Percentiles rank a stretch among this genome's conserved stretches.
phyloP scores from a whole-genome alignment of 1,140 invertebrate genomes.

The Drosophila busckii region DNA sequence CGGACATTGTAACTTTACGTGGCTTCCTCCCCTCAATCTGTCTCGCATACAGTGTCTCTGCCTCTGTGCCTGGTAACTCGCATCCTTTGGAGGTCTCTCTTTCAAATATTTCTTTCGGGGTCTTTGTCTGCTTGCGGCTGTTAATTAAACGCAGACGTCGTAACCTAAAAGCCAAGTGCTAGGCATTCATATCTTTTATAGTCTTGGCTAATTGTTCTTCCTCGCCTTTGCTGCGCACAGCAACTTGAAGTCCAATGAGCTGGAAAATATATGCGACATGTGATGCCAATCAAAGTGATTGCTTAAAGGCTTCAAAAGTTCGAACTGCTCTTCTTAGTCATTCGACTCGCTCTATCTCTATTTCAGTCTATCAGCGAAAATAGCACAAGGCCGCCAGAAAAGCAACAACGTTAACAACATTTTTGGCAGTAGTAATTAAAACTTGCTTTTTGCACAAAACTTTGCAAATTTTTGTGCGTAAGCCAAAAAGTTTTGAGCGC shows the following conservation, averaged over 20 bases:
- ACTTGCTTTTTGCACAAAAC: conserved; percentile 63
- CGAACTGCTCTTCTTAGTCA: neutral
- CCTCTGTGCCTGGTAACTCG: conserved; percentile 25
- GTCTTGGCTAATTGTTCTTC: conserved; percentile 58
- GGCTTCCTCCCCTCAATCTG: conserved; percentile 9
- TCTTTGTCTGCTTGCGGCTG: conserved; percentile 11
- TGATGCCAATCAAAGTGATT: conserved; percentile 70
- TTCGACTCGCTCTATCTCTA: conserved; percentile 1
- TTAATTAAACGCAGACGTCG: conserved; percentile 57
- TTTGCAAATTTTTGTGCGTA: conserved; percentile 76
- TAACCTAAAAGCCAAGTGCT: conserved; percentile 53
- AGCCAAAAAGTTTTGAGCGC: conserved; percentile 68
- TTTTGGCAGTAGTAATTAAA: conserved; percentile 74
- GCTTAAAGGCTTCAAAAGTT: conserved; percentile 13
- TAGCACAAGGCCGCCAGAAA: no score
- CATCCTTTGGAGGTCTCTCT: conserved; percentile 56
- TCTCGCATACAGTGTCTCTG: conserved; percentile 6
- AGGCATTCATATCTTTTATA: conserved; percentile 64
- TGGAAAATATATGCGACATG: conserved; percentile 70
- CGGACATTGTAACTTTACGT: conserved; percentile 57
- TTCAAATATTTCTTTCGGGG: conserved; percentile 49
- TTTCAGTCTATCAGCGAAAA: no score
- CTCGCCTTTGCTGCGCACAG: neutral
- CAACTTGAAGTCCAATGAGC: conserved; percentile 49
- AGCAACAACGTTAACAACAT: conserved; percentile 22